Percentiles rank a stretch among this genome's conserved stretches.
Conservation (phyloP, 2,888 invertebrate genomes). For the Agrotis ipsilon region DNA sequence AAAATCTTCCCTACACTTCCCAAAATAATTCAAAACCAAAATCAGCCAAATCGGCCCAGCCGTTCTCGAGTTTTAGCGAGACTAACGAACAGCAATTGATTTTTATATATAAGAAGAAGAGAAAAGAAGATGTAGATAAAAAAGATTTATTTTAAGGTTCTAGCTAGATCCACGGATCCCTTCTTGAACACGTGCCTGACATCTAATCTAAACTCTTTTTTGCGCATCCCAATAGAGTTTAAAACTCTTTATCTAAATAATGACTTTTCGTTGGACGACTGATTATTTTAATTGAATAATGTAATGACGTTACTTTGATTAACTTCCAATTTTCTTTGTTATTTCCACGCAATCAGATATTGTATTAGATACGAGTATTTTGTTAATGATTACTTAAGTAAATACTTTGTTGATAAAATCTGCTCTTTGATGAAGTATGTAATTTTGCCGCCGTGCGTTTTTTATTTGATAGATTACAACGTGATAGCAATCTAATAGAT, state of each 20-base stretch:
- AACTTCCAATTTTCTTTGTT: neutral
- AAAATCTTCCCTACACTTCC: too few relatives aligned
- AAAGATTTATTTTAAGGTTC: too few relatives aligned
- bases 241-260: conserved; percentile 31
- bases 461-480: conserved; percentile 11
- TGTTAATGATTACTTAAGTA: conserved; percentile 2
- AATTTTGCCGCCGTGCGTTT: conserved; percentile 3
- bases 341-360: conserved; percentile 25
- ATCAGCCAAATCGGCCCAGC: too few relatives aligned
- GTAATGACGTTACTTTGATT: conserved; percentile 12
- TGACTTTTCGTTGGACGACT: conserved; percentile 40
- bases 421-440: conserved; percentile 22
- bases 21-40: too few relatives aligned
- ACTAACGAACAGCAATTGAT: too few relatives aligned
- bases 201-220: conserved; percentile 39
- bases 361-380: conserved; percentile 25
- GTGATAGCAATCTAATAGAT: conserved; percentile 3
- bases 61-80: too few relatives aligned
- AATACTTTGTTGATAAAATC: conserved; percentile 16
- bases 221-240: neutral
- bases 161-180: conserved; percentile 18
- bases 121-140: too few relatives aligned
- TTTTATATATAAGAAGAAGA: too few relatives aligned
- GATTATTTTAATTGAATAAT: conserved; percentile 37
- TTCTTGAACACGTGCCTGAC: neutral